A percentile compares a stretch with the other conserved stretches of the same genome.
Conservation (phyloP, 2,797 vertebrate genomes). For the Danio albolineatus region DNA sequence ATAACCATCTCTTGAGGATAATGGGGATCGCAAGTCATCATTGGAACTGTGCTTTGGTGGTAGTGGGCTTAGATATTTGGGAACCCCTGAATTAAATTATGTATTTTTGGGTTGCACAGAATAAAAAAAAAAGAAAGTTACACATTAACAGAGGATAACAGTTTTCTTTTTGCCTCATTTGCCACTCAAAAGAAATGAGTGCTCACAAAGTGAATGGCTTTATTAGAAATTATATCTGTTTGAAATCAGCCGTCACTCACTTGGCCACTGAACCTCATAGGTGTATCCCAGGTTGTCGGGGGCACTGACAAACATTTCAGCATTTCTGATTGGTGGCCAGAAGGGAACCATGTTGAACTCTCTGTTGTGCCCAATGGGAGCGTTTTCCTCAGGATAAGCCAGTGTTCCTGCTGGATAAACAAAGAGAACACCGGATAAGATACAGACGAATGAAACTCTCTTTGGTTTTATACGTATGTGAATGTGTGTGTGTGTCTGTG, state of each 20-base stretch:
- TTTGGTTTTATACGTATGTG: conserved; percentile 5
- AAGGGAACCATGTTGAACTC: conserved; percentile 98
- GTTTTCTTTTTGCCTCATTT: neutral
- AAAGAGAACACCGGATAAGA: neutral
- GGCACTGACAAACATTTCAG: conserved; percentile 93
- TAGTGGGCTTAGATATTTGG: too few relatives aligned
- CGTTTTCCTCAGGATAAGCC: conserved; percentile 90
- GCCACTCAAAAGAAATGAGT: neutral
- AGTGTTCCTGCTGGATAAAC: conserved; percentile 80
- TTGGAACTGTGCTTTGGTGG: too few relatives aligned
- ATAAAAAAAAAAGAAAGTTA: neutral
- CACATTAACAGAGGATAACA: neutral
- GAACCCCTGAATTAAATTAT: neutral
- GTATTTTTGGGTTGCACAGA: neutral
- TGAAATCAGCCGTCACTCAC: conserved; percentile 74
- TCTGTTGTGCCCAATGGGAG: conserved; percentile 94
- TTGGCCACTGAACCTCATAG: conserved; percentile 93
- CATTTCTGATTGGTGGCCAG: conserved; percentile 94
- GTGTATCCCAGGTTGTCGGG: conserved; percentile 90
- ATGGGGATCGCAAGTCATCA: too few relatives aligned
- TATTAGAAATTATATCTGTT: neutral
- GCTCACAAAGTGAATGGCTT: neutral
- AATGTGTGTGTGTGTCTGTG: neutral
- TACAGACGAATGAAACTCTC: neutral
- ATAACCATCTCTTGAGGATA: too few relatives aligned